Percentiles rank a stretch among this genome's conserved stretches.
Evolutionary conservation across 2,888 invertebrate species (phyloP).

Genomic region (Melanargia galathea): DNA sequence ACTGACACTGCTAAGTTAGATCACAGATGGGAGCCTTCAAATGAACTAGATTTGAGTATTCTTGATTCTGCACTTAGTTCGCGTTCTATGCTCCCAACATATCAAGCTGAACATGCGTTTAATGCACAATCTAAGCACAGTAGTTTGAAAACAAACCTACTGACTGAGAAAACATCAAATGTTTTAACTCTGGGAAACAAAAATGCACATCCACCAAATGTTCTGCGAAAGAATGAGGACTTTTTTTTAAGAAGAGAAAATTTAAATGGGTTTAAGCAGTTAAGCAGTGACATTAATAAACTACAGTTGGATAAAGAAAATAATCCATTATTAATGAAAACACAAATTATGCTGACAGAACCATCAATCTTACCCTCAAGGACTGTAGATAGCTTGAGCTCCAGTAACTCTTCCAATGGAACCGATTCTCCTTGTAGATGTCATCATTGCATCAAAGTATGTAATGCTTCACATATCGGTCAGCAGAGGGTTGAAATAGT

Average conservation of each 20-base stretch:
- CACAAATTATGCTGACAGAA: conserved; percentile 50
- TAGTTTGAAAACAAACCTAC: conserved; percentile 7
- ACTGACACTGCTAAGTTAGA: conserved; percentile 41
- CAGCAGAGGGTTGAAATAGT: conserved; percentile 10
- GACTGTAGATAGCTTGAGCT: conserved; percentile 11
- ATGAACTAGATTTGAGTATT: conserved; percentile 70
- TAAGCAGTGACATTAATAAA: conserved; percentile 52
- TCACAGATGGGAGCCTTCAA: conserved; percentile 57
- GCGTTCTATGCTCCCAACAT: not conserved
- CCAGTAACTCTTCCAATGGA: conserved; percentile 44
- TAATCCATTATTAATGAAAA: conserved; percentile 52
- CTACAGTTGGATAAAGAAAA: conserved; percentile 64
- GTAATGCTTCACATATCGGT: conserved; percentile 27
- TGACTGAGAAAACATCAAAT: conserved; percentile 31
- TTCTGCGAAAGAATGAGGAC: conserved; percentile 54
- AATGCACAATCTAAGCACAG: conserved; percentile 7
- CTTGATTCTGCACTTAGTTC: conserved; percentile 52
- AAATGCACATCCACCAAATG: conserved; percentile 49
- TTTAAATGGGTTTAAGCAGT: conserved; percentile 46
- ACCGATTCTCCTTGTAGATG: conserved; percentile 53
- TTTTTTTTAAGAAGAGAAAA: conserved; percentile 68
- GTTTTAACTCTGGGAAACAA: conserved; percentile 50
- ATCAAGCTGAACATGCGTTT: conserved; percentile 39
- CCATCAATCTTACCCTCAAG: conserved; percentile 28
- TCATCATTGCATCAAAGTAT: conserved; percentile 56